These are phyloP conservation scores for Fragum whitleyi DNA, from an alignment of 2,888 invertebrate species.

Conservation along the genomic window DNA sequence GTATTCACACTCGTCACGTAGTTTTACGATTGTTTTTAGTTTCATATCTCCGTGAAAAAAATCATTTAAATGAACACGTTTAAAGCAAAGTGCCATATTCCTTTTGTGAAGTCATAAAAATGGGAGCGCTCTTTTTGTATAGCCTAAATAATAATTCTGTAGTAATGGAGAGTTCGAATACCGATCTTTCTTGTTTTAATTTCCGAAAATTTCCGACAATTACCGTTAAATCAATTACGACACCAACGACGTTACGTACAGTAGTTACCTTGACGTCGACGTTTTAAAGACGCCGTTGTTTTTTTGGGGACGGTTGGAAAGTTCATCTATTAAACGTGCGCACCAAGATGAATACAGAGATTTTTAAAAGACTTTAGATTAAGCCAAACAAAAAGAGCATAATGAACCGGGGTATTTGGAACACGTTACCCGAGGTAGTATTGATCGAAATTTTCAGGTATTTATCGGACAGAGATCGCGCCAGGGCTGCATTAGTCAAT, in stretches of 20 bases:
- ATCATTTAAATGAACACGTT: no score
- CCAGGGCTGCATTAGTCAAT: conserved; percentile 66
- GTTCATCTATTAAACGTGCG: not conserved
- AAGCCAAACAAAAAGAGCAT: not conserved
- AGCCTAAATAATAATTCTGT: no score
- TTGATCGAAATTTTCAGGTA: conserved; percentile 69
- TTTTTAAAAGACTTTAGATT: not conserved
- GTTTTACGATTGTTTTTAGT: no score
- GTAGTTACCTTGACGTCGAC: not conserved
- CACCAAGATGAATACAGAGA: not conserved
- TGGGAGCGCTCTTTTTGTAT: no score
- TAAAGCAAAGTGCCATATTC: no score
- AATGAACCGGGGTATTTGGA: conserved; percentile 59
- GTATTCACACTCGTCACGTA: no score
- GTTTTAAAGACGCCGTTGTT: not conserved
- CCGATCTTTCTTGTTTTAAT: no score
- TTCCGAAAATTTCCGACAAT: no score
- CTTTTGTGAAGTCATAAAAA: no score
- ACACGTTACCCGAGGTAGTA: conserved; percentile 69
- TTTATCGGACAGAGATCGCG: conserved; percentile 68
- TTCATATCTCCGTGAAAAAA: no score
- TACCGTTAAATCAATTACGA: not conserved
- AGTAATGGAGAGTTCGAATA: no score
- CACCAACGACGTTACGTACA: not conserved
- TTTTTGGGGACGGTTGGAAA: not conserved